phyloP scores from a whole-genome alignment of 1,140 invertebrate genomes.

The Drosophila kikkawai region DNA sequence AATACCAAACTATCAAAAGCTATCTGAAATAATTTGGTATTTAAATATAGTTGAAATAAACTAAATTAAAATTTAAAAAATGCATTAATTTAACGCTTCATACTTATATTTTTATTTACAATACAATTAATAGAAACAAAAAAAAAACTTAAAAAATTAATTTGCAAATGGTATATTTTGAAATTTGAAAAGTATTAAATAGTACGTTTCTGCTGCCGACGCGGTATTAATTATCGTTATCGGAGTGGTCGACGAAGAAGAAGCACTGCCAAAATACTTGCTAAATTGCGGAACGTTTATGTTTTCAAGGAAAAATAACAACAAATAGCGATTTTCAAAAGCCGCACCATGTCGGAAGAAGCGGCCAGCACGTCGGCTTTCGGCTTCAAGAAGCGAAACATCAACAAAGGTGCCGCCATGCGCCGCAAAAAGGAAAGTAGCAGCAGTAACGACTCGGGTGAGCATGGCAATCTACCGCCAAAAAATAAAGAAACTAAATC shows the following conservation, averaged over 20 bases:
- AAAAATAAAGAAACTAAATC: background rate
- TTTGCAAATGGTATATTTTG: background rate
- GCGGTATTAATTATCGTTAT: conserved; percentile 2
- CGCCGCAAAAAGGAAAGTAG: conserved; percentile 68
- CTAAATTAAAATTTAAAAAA: background rate
- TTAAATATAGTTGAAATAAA: background rate
- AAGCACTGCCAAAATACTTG: background rate
- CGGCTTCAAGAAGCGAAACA: conserved; percentile 79
- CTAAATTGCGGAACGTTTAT: background rate
- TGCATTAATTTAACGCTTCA: too few relatives aligned
- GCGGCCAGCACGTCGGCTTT: conserved; percentile 54
- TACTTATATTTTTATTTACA: too few relatives aligned
- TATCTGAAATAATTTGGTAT: background rate
- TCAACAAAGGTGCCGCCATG: conserved; percentile 64
- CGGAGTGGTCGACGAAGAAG: conserved; percentile 13
- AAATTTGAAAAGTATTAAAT: too few relatives aligned
- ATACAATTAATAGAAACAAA: too few relatives aligned
- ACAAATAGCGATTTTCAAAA: background rate
- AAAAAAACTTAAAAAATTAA: too few relatives aligned
- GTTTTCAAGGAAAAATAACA: background rate
- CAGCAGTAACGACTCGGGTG: conserved; percentile 71
- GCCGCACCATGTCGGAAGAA: conserved; percentile 66
- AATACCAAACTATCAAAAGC: background rate
- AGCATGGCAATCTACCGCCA: conserved; percentile 28
- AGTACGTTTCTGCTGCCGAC: too few relatives aligned